These are phyloP conservation scores for Lepidothrix coronata DNA, from an alignment of 2,113 vertebrate genomes.

Conservation along the genomic window DNA sequence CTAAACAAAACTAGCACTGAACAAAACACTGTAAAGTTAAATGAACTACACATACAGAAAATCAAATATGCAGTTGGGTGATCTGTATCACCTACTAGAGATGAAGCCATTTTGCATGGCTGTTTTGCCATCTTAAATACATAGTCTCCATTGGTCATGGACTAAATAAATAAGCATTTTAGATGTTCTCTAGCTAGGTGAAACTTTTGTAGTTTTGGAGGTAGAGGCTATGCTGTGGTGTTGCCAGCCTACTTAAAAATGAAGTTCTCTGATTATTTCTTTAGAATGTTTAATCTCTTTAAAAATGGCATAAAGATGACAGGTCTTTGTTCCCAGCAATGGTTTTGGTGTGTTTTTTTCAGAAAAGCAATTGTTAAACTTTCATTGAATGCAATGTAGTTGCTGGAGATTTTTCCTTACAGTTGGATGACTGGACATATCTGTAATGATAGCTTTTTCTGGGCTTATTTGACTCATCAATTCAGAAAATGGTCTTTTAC, in stretches of 20 bases:
- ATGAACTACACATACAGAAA: neutral
- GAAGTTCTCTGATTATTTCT: neutral
- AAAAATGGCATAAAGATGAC: neutral
- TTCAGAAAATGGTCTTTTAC: neutral
- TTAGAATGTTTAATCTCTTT: neutral
- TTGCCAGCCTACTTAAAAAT: neutral
- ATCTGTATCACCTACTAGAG: neutral
- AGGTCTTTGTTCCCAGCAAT: neutral
- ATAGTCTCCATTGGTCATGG: neutral
- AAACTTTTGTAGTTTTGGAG: neutral
- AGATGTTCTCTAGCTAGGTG: neutral
- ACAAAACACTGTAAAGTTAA: neutral
- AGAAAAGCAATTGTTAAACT: neutral
- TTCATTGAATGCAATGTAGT: neutral
- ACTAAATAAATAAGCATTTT: neutral
- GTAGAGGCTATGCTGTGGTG: neutral
- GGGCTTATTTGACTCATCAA: neutral
- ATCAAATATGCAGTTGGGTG: neutral
- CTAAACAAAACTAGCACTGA: neutral
- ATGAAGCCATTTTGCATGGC: neutral
- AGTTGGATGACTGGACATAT: fast-evolving
- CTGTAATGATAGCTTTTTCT: neutral
- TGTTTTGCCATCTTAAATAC: neutral
- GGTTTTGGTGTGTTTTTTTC: neutral
- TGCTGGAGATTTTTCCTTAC: neutral